phyloP scores from a whole-genome alignment of 2,113 vertebrate species.

The Corythaeola cristata region DNA sequence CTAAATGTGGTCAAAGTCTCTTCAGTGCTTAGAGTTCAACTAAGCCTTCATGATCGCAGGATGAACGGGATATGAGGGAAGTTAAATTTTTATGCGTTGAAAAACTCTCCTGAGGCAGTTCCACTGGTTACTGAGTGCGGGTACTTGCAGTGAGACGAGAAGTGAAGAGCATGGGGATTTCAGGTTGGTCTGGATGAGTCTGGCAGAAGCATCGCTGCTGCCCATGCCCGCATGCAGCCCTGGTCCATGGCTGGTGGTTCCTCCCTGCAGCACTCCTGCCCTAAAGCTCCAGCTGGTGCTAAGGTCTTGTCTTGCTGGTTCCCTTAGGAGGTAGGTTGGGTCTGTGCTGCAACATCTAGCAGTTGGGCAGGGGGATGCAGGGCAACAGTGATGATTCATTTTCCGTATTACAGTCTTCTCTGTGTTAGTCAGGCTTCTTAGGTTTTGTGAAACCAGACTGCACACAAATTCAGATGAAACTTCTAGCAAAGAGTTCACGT shows the following conservation, averaged over 20 bases:
- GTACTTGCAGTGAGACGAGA: neutral
- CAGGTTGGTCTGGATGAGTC: neutral
- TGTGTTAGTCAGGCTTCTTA: neutral
- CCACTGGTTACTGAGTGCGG: neutral
- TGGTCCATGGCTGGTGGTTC: neutral
- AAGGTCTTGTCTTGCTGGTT: neutral
- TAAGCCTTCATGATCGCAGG: rapidly evolving
- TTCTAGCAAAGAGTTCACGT: neutral
- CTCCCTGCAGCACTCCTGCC: neutral
- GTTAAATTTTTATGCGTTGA: neutral
- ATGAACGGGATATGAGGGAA: neutral
- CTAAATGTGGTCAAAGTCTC: neutral
- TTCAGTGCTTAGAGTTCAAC: neutral
- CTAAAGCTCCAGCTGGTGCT: neutral
- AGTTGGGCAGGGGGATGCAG: neutral
- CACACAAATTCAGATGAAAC: neutral
- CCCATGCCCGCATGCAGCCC: rapidly evolving
- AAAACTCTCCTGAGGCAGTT: neutral
- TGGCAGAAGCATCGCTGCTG: neutral
- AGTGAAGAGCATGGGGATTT: neutral
- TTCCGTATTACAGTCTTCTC: neutral
- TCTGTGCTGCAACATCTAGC: neutral
- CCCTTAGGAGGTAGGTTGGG: neutral
- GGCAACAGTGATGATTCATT: neutral
- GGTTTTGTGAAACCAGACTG: neutral